phyloP scores from a whole-genome alignment of 2,113 vertebrate species.

The Bagarius yarrelli region DNA sequence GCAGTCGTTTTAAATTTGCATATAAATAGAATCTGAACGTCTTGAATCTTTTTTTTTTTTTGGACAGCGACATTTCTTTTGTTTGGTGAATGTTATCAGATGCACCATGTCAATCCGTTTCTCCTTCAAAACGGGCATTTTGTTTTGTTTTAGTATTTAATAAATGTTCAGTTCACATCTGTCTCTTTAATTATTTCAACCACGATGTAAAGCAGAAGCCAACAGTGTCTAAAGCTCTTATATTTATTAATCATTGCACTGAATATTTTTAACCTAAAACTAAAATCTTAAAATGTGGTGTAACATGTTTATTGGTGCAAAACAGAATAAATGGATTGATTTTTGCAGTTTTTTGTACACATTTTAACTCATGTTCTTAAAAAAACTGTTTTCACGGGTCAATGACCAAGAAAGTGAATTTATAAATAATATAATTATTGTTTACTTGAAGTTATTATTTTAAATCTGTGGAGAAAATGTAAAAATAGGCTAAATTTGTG shows the following conservation, averaged over 20 bases:
- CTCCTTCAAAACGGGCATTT: not conserved
- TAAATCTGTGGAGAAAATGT: not conserved
- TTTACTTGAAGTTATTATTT: not conserved
- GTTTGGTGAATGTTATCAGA: not conserved
- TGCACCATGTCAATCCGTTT: not conserved
- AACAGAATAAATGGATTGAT: not conserved
- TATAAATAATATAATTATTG: not conserved
- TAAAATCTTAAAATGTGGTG: no score
- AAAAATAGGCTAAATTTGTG: not conserved
- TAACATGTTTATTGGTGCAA: not conserved
- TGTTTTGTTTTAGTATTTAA: not conserved
- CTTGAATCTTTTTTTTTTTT: not conserved
- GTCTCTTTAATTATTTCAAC: not conserved
- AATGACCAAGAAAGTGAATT: not conserved
- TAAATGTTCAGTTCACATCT: not conserved
- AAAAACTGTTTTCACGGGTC: not conserved
- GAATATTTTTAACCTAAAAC: not conserved
- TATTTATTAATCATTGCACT: not conserved
- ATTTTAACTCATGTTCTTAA: no score
- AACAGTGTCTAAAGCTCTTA: not conserved
- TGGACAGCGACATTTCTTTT: not conserved
- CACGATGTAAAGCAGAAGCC: not conserved
- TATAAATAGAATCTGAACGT: conserved; percentile 14
- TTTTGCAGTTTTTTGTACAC: not conserved
- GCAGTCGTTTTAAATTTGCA: conserved; percentile 6